Base-by-base conservation (phyloP, 2,888 invertebrate species). In the Aleiodes alternator region DNA sequence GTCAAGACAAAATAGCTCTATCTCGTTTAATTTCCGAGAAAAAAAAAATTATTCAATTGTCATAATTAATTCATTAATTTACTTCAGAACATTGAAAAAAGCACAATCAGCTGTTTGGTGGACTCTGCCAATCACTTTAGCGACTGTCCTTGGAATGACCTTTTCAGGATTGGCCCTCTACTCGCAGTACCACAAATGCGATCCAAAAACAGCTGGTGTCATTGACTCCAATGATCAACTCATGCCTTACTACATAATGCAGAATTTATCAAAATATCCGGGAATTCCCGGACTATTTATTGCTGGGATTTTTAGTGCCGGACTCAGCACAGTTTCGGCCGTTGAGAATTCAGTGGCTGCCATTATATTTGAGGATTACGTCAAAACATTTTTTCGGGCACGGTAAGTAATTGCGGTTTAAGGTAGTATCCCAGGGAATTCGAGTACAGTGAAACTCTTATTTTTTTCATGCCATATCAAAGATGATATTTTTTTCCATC, bases 281-380 rank as follows among this genome's bases (percentile, higher is more conserved):
- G 86, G 86, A 59, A 80, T 86, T 31, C 83, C 86, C 0, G 86
- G 86, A 34, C 83, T 86, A 56, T 86, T 86, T 74, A 81, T 85
- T 31, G 86, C 86, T 0, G 86, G 86, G 12, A 95, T 98, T 77
- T 97, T 97, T 88, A 96, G 96, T 83, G 98, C 97, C 0, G 96
- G 97, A 1, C 91, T 98, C 9, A 97, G 97, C 57, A 97, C 97
- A 0, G 94, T 98, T 76, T 98, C 97, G 0, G 97, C 98, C 0
- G 94, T 97, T 3, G 93, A 98, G 76, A 98, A 97, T 85, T 96
- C 97, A 0, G 91, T 98, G 51, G 95, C 98, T 0, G 97, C 97
- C 0, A 96, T 97, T 29, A 95, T 97, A 0, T 90, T 97, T 56
- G 95, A 96, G 85, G 98, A 98, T 90, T 96, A 97, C 82, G 90